Evolutionary conservation across 2,888 invertebrate species (phyloP).

Genomic region (Synanthedon formicaeformis): DNA sequence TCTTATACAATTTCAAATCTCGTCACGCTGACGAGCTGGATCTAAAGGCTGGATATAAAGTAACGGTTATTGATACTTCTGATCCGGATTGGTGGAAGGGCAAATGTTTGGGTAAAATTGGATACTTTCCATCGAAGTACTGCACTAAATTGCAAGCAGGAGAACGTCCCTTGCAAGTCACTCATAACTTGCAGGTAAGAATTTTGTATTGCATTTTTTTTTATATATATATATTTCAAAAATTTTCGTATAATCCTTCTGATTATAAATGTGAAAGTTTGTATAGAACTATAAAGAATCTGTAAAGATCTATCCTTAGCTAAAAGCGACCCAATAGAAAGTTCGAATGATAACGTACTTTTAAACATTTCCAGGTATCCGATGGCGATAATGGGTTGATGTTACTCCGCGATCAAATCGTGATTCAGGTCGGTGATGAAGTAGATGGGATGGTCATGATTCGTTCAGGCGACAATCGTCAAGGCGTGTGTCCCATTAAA

Average conservation of each 20-base stretch:
- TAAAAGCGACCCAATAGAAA: no score
- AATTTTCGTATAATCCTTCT: no score
- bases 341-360: no score
- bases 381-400: conserved; percentile 87
- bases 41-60: conserved; percentile 89
- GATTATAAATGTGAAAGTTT: no score
- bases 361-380: conserved; percentile 77
- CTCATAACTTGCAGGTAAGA: conserved; percentile 60
- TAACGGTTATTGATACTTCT: conserved; percentile 93
- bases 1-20: conserved; percentile 94
- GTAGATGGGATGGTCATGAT: conserved; percentile 95
- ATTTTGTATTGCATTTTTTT: neutral
- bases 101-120: conserved; percentile 89
- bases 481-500: conserved; percentile 93
- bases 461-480: conserved; percentile 91
- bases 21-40: conserved; percentile 95
- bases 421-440: conserved; percentile 91
- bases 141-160: conserved; percentile 91
- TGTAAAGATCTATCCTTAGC: no score
- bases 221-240: no score
- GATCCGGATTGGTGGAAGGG: conserved; percentile 99
- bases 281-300: no score
- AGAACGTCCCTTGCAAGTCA: conserved; percentile 90
- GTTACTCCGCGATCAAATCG: conserved; percentile 92
- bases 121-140: conserved; percentile 95